Conservation (phyloP, 2,113 vertebrate genomes). For the Anolis carolinensis region DNA sequence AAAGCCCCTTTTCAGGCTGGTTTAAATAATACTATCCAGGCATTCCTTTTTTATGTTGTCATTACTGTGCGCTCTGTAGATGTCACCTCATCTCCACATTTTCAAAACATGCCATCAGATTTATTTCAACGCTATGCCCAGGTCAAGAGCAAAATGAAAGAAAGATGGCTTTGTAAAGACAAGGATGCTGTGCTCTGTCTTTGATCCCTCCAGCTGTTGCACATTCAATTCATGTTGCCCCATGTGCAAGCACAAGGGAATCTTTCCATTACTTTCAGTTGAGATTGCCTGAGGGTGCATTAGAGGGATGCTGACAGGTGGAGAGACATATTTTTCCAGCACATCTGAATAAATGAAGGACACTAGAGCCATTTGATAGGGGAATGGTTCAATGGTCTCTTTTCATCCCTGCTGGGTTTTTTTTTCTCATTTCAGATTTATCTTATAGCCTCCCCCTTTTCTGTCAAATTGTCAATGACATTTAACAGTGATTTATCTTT, state of each 20-base stretch:
- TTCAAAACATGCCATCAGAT: not conserved
- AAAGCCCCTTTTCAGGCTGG: not conserved
- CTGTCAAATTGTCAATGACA: constrained; percentile 48
- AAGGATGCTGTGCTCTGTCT: constrained; percentile 21
- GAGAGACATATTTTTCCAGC: constrained; percentile 39
- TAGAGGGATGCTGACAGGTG: constrained; percentile 38
- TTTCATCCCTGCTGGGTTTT: constrained; percentile 13
- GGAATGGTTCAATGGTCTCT: constrained; percentile 33
- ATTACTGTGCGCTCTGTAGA: not conserved
- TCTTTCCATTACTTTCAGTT: constrained; percentile 25
- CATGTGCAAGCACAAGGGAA: constrained; percentile 24
- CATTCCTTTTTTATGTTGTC: not conserved
- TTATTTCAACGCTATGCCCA: constrained; percentile 22
- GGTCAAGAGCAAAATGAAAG: constrained; percentile 36
- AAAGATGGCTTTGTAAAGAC: constrained; percentile 7
- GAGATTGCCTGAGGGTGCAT: not conserved
- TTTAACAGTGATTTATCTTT: constrained; percentile 56
- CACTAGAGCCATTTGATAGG: constrained; percentile 31
- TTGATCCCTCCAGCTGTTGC: constrained; percentile 41
- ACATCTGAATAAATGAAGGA: constrained; percentile 30
- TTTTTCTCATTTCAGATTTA: constrained; percentile 28
- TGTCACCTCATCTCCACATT: constrained; percentile 21
- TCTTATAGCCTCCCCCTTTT: constrained; percentile 20
- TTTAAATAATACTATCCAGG: not conserved
- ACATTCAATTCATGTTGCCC: constrained; percentile 4